Evolutionary conservation across 2,888 invertebrate species (phyloP).

Genomic region (Pyrrhopygopsis socrates): DNA sequence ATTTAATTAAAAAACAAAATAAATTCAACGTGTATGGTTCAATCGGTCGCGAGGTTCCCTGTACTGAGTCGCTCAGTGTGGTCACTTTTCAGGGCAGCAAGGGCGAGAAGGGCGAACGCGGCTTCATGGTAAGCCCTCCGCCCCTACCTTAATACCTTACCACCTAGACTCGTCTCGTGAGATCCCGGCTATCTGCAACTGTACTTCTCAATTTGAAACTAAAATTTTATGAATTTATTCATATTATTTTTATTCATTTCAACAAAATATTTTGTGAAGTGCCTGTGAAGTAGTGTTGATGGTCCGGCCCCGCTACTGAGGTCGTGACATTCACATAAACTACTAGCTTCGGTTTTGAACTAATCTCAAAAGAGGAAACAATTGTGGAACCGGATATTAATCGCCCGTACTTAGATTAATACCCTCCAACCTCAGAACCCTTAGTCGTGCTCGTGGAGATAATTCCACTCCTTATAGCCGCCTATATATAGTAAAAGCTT

Average conservation of each 20-base stretch:
- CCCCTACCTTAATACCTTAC: background rate
- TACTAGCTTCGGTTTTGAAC: background rate
- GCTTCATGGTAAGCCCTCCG: slow-evolving; percentile 96
- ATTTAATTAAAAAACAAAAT: background rate
- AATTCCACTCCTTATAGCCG: background rate
- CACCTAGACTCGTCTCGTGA: background rate
- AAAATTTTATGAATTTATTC: too few relatives aligned
- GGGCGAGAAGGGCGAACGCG: slow-evolving; percentile 97
- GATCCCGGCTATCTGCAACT: background rate
- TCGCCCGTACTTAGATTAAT: background rate
- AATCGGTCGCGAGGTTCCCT: background rate
- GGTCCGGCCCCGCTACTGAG: background rate
- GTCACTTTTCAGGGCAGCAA: slow-evolving; percentile 96
- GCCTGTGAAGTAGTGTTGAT: background rate
- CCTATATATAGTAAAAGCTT: background rate
- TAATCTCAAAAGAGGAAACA: background rate
- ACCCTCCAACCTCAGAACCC: background rate
- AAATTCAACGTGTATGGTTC: background rate
- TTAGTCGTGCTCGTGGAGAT: background rate
- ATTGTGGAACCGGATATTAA: background rate
- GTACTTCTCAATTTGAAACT: background rate
- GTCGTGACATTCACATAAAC: background rate
- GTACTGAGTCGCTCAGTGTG: slow-evolving; percentile 29
- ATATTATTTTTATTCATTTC: too few relatives aligned
- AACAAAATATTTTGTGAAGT: too few relatives aligned